Evolutionary conservation across 2,113 vertebrate genomes (phyloP), one percentile per base, ranked within the genome.

Genomic region (Heterotilapia buettikoferi): DNA sequence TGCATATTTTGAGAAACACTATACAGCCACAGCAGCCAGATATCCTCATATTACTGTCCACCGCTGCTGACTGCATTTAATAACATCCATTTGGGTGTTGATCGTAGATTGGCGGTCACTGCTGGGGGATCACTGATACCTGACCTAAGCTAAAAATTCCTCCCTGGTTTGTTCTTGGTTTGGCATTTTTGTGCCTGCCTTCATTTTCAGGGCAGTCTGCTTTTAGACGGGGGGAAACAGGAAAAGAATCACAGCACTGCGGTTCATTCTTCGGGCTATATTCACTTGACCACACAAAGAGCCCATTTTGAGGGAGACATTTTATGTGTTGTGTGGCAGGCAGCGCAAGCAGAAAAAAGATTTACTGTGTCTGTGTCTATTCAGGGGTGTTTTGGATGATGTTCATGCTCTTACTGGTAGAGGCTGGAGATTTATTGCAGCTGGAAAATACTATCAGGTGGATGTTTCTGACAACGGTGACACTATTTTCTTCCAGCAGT

Each of bases 281-380:
- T 93, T 93, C 93, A 91, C 91, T 93, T 95, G 94, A 95, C 95
- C 95, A 96, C 96, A 96, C 96, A 96, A 91, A 95, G 94, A 94
- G 94, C 86, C 93, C 93, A 94, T 95, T 95, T 95, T 93, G 89
- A 94, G 86, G 92, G 88, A 94, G 93, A 92, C 90, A 88, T 95
- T 95, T 96, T 96, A 95, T 94, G 93, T 92, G 93, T 93, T 92
- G 89, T 93, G 93, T 80, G 93, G 90, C 93, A 88, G 84, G 89
- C 92, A 78, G 92, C 21, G 40, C 90, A 88, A 87, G 87, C 89
- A 52, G 68, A 83, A 90, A 86, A 92, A 88, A 93, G 95, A 95
- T 96, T 95, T 96, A 96, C 92, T 91, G 92, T 90, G 89, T 92
- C 93, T 93, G 90, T 91, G 93, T 92, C 90, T 90, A 88, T 93